Evolutionary conservation across 2,888 invertebrate species (phyloP), one percentile per base, ranked within the genome.

Genomic region (Acronicta aceris): DNA sequence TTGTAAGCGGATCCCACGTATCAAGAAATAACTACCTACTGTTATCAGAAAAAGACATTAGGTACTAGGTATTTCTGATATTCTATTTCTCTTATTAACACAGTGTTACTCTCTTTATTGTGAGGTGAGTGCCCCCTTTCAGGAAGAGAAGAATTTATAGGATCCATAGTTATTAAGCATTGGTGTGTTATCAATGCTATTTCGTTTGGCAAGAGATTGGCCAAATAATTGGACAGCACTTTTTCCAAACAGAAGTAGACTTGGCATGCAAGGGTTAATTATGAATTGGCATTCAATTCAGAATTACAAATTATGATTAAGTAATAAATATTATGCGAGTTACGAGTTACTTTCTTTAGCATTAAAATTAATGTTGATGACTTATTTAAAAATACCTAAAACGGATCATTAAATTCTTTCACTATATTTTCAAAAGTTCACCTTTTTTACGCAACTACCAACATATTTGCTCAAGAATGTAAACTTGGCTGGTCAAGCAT

Each of bases 401-500:
- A 36, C n/a, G 1, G 3, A 41, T 15, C 4, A 50, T 46, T 42
- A 40, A 51, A 21, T 27, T 33, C 33, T 51, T 60, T 51, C 40
- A 16, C 21, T 10, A 16, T 48, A 8, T 36, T 12, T 38, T 33
- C 10, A 52, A 43, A 52, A 52, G 12, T 27, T 3, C 21, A 10
- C 47, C 27, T 9, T 36, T 30, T 47, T 5, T 25, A 40, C 40
- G 17, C 13, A 30, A 45, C 13, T 15, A 38, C 38, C 12, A 10
- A 47, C 25, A 53, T 40, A 56, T 53, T 57, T 49, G 46, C 36
- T 30, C 2, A 15, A 47, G 41, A 55, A 25, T 42, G 10, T 60
- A 61, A 73, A 61, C 62, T 57, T 65, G 74, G 21, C 25, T 65
- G 53, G 52, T 68, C 55, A 65, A 52, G 4, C n/a, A 55, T 81